Evolutionary conservation across 92 coral and sea anemone genomes (phyloP).

Genomic region (Zoanthus solanderi): DNA sequence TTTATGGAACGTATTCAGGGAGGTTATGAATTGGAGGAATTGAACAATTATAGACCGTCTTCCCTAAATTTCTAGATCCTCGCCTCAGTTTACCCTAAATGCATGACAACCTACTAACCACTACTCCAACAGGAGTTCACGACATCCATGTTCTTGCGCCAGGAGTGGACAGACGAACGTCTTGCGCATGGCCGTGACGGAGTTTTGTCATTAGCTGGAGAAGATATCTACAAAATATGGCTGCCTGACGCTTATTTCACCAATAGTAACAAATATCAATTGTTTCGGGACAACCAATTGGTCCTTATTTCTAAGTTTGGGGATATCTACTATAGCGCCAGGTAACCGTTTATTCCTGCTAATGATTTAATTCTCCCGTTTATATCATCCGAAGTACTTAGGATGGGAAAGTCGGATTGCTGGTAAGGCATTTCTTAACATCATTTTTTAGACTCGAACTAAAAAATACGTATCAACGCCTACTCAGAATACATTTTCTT

Average conservation of each 20-base stretch:
- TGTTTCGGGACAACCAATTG: slow-evolving; percentile 85
- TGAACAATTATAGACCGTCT: neutral
- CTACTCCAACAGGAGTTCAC: slow-evolving; percentile 80
- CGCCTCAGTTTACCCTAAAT: too few relatives aligned
- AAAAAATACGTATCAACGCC: neutral
- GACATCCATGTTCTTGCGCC: slow-evolving; percentile 88
- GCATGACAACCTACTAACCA: neutral
- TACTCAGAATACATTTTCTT: too few relatives aligned
- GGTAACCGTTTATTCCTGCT: slow-evolving; percentile 43
- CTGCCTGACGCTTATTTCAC: slow-evolving; percentile 94
- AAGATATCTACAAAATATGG: slow-evolving; percentile 90
- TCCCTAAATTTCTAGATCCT: too few relatives aligned
- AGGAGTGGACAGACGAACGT: slow-evolving; percentile 89
- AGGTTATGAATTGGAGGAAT: too few relatives aligned
- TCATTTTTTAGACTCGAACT: too few relatives aligned
- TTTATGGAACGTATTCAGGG: too few relatives aligned
- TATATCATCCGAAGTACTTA: neutral
- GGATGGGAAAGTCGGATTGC: neutral
- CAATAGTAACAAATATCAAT: slow-evolving; percentile 83
- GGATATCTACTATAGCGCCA: slow-evolving; percentile 90
- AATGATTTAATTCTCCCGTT: neutral
- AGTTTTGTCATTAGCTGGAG: slow-evolving; percentile 83
- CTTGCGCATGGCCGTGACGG: slow-evolving; percentile 84
- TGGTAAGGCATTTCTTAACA: too few relatives aligned
- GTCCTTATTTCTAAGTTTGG: slow-evolving; percentile 91